Conservation (phyloP, 2,888 invertebrate genomes). For the Tridacna gigas region DNA sequence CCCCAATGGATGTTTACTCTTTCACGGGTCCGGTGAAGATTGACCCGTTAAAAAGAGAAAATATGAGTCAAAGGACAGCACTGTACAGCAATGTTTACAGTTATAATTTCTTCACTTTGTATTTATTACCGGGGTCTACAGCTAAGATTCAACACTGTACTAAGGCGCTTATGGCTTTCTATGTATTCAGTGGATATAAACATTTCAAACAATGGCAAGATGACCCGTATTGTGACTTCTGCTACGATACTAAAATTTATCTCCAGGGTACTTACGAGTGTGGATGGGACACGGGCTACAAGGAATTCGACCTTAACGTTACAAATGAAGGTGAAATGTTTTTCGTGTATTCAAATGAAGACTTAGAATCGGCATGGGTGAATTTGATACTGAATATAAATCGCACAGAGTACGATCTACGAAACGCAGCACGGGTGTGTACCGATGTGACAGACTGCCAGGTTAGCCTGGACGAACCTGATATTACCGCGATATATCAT, state of each 20-base stretch:
- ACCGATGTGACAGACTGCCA: constrained; percentile 35
- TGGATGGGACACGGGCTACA: neutral
- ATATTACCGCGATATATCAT: constrained; percentile 38
- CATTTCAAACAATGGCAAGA: constrained; percentile 52
- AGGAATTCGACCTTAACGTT: constrained; percentile 13
- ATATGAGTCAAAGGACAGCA: constrained; percentile 19
- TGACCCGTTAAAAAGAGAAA: constrained; percentile 10
- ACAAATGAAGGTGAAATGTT: constrained; percentile 46
- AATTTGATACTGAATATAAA: constrained; percentile 37
- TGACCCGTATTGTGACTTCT: constrained; percentile 42
- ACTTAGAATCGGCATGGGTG: constrained; percentile 36
- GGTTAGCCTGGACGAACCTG: constrained; percentile 30
- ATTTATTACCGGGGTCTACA: constrained; percentile 37
- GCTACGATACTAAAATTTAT: constrained; percentile 37
- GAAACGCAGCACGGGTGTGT: constrained; percentile 35
- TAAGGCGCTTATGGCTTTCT: constrained; percentile 30
- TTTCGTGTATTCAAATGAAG: constrained; percentile 43
- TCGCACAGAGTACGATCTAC: constrained; percentile 39
- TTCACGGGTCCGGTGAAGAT: constrained; percentile 31
- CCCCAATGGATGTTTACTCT: constrained; percentile 46
- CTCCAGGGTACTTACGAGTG: neutral
- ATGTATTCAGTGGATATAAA: constrained; percentile 34
- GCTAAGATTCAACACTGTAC: constrained; percentile 41
- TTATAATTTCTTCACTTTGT: constrained; percentile 51
- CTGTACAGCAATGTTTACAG: constrained; percentile 32